Evolutionary conservation across 2,888 invertebrate genomes (phyloP).

Genomic region (Protonemura montana): DNA sequence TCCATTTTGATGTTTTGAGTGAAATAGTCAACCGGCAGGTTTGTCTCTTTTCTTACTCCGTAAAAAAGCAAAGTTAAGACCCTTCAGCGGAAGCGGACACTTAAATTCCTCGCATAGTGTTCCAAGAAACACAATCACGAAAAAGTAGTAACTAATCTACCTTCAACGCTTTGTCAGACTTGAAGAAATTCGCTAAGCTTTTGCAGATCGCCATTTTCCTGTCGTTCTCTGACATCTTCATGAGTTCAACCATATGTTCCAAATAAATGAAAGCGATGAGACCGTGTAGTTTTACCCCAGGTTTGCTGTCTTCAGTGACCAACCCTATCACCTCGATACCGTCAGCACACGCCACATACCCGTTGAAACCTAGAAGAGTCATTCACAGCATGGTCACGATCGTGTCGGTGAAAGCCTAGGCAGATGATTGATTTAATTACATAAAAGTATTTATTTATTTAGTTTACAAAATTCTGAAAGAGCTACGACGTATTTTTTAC

Average conservation of each 20-base stretch:
- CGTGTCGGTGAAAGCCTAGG: too few relatives aligned
- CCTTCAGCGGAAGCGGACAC: too few relatives aligned
- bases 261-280: constrained; percentile 49
- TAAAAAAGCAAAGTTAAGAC: too few relatives aligned
- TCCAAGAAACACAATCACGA: not conserved
- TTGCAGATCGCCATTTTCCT: constrained; percentile 46
- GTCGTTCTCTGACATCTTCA: constrained; percentile 41
- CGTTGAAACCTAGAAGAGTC: constrained; percentile 47
- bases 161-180: constrained; percentile 47
- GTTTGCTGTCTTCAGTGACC: constrained; percentile 47
- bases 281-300: constrained; percentile 43
- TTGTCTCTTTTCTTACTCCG: too few relatives aligned
- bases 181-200: constrained; percentile 47
- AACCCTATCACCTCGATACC: constrained; percentile 47
- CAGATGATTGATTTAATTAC: too few relatives aligned
- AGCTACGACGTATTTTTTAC: too few relatives aligned
- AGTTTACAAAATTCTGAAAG: too few relatives aligned
- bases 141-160: constrained; percentile 23
- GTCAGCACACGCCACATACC: constrained; percentile 48
- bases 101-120: not conserved
- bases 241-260: constrained; percentile 46
- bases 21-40: too few relatives aligned
- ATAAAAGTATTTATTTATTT: too few relatives aligned
- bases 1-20: too few relatives aligned
- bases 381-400: not conserved